These are phyloP conservation scores for Ciconia nigra DNA, from an alignment of 2,797 vertebrate genomes.

Conservation along the genomic window DNA sequence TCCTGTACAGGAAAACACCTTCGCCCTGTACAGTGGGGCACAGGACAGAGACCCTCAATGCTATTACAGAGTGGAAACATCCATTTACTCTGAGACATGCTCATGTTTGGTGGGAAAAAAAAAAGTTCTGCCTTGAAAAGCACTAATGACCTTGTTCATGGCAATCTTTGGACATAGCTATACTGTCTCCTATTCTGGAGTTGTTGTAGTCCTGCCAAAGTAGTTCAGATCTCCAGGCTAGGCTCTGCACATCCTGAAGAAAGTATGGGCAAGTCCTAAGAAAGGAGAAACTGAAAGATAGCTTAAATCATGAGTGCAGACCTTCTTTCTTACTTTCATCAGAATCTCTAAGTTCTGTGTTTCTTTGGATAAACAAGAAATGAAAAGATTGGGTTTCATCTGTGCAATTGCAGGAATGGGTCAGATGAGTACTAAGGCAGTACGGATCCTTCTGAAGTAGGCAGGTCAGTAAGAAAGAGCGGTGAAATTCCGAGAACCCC, in stretches of 20 bases:
- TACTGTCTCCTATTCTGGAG: neutral
- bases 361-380: neutral
- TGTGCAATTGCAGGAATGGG: neutral
- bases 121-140: neutral
- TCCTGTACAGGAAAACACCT: neutral
- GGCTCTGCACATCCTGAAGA: neutral
- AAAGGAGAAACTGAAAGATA: neutral
- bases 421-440: neutral
- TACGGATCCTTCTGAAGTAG: neutral
- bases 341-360: neutral
- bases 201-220: neutral
- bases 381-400: neutral
- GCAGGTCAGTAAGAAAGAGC: neutral
- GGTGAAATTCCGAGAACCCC: neutral
- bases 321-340: neutral
- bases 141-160: neutral
- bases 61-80: neutral
- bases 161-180: neutral
- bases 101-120: accelerated
- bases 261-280: neutral
- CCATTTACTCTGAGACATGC: neutral
- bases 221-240: neutral
- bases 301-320: neutral
- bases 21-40: neutral
- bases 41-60: neutral